Percentiles rank a stretch among this genome's conserved stretches.
These are phyloP conservation scores for Pycnonotus jocosus DNA, from an alignment of 2,113 vertebrate species.

Conservation along the genomic window DNA sequence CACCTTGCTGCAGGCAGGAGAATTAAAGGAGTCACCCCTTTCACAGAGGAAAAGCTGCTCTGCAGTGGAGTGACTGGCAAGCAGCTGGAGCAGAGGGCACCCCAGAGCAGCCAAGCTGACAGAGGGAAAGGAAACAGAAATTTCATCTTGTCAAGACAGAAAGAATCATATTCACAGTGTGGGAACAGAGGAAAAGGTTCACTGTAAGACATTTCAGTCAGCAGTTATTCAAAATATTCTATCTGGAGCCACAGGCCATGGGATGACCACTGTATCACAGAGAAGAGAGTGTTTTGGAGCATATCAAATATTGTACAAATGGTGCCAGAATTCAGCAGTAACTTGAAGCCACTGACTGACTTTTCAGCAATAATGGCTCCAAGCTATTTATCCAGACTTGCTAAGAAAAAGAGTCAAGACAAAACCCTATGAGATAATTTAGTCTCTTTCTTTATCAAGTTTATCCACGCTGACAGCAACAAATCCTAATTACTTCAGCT, in stretches of 20 bases:
- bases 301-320: not conserved
- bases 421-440: not conserved
- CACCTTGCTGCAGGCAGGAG: not conserved
- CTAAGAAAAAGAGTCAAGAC: not conserved
- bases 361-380: not conserved
- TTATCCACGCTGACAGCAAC: constrained; percentile 4
- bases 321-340: not conserved
- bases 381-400: not conserved
- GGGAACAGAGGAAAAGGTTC: not conserved
- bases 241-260: not conserved
- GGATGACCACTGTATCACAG: not conserved
- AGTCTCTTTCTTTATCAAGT: not conserved
- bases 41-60: not conserved
- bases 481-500: constrained; percentile 18
- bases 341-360: not conserved
- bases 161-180: not conserved
- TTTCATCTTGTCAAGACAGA: not conserved
- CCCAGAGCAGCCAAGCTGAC: not conserved
- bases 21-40: not conserved
- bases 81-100: not conserved
- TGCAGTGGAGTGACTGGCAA: not conserved
- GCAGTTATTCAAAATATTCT: not conserved
- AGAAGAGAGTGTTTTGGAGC: not conserved
- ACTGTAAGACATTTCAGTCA: not conserved
- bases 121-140: not conserved